A percentile compares a stretch with the other conserved stretches of the same genome.
phyloP scores from a whole-genome alignment of 2,797 vertebrate species.

The Acrocephalus scirpaceus region DNA sequence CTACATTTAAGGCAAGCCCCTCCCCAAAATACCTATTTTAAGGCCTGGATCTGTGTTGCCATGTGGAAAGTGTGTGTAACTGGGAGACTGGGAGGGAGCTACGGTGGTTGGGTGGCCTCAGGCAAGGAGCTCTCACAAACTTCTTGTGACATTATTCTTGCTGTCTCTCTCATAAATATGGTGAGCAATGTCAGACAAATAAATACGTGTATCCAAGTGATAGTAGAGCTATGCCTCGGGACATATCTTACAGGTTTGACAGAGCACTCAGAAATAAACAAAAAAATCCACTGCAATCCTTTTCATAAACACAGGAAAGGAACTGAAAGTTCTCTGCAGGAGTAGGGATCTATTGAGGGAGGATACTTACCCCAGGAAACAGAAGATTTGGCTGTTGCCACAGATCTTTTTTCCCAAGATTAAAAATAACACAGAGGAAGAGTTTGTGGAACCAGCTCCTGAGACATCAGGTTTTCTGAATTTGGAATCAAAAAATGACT shows the following conservation, averaged over 20 bases:
- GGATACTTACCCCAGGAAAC: not conserved
- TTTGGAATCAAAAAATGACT: conserved; percentile 49
- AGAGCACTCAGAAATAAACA: not conserved
- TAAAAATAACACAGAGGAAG: conserved; percentile 34
- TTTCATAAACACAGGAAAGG: not conserved
- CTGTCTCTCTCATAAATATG: not conserved
- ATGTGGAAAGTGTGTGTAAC: not conserved
- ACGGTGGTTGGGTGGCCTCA: not conserved
- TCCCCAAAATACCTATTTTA: not conserved
- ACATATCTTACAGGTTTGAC: not conserved
- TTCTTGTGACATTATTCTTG: not conserved
- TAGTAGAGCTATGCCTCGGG: not conserved
- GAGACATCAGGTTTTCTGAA: conserved; percentile 56
- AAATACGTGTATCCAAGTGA: not conserved
- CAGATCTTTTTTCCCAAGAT: conserved; percentile 14
- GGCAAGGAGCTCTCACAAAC: not conserved
- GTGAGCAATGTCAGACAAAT: not conserved
- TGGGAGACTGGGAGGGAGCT: not conserved
- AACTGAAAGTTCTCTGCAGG: not conserved
- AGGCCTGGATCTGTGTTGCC: not conserved
- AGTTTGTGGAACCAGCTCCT: conserved; percentile 36
- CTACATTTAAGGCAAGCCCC: not conserved
- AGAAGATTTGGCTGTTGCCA: not conserved
- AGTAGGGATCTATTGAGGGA: not conserved
- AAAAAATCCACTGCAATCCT: not conserved